These are phyloP conservation scores for Sinella curviseta DNA, from an alignment of 1,140 invertebrate genomes.

Conservation along the genomic window DNA sequence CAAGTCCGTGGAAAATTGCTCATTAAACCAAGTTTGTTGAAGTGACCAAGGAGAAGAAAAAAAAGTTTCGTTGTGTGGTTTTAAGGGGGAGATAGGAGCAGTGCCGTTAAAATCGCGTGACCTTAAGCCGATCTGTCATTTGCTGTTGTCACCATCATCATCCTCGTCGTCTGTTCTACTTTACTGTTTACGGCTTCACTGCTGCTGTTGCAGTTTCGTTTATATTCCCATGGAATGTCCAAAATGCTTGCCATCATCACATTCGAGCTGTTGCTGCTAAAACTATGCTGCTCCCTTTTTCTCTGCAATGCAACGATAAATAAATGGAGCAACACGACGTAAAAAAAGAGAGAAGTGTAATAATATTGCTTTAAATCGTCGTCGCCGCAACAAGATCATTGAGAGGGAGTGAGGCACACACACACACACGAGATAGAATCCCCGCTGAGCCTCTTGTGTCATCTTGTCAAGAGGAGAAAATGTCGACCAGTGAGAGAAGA, in stretches of 20 bases:
- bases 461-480: slow-evolving; percentile 44
- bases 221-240: no score
- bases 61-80: background rate
- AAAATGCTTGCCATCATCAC: no score
- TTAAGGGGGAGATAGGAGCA: background rate
- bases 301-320: background rate
- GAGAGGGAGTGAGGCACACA: slow-evolving; percentile 18
- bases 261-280: no score
- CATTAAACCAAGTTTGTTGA: no score
- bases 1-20: no score
- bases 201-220: background rate
- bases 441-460: slow-evolving; percentile 39
- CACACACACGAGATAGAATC: slow-evolving; percentile 39
- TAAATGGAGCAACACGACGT: background rate
- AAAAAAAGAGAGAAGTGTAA: background rate
- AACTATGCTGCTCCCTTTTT: background rate
- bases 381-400: background rate
- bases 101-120: background rate
- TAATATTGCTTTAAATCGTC: slow-evolving; percentile 5
- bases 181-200: background rate
- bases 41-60: background rate
- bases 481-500: slow-evolving; percentile 22
- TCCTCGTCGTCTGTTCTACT: background rate
- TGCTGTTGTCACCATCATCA: background rate
- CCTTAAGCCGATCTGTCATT: background rate